Base-by-base conservation (phyloP, 2,113 vertebrate species). In the Tachuris rubrigastra region DNA sequence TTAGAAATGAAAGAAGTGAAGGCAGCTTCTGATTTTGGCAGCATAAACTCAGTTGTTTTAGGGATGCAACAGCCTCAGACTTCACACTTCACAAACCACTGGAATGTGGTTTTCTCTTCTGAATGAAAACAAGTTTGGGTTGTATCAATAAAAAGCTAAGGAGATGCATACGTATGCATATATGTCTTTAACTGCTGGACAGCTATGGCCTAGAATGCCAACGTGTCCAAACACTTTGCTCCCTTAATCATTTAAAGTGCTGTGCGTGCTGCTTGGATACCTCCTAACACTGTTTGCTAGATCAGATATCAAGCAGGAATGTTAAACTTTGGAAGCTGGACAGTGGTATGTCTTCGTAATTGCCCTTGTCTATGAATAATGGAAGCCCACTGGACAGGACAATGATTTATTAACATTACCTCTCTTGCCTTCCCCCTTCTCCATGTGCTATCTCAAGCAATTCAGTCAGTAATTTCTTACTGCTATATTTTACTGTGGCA, bases 311-410 rank as follows among this genome's bases (percentile, higher is more conserved):
- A 97, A 97, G 89, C 35, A 95, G 87, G 86, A 96, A 97, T 97
- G 97, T 84, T 93, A 90, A 95, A 97, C 96, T 96, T 95, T 85
- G 95, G 87, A 97, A 97, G 86, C 89, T 4, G 73, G 78, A 47
- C 88, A 97, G 93, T 41, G 66, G 91, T 97, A 96, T 95, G 80
- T 95, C 96, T 97, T 96, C 87, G 74, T 97, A 98, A 98, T 97
- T 97, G 94, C 90, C 85, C 95, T 93, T 92, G 90, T 86, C 95
- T 87, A 94, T 93, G 96, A 97, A 97, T 96, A 97, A 97, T 96
- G 96, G 97, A 97, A 78, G 75, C 80, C 87, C 4, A 2, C 90
- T 93, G 96, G 96, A 97, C 95, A 97, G 96, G 95, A 75, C 94
- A 94, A 87, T 63, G 17, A 97, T 96, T 95, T 97, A 96, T 91